Conservation (phyloP, 1,140 invertebrate species). For the Homalodisca vitripennis region DNA sequence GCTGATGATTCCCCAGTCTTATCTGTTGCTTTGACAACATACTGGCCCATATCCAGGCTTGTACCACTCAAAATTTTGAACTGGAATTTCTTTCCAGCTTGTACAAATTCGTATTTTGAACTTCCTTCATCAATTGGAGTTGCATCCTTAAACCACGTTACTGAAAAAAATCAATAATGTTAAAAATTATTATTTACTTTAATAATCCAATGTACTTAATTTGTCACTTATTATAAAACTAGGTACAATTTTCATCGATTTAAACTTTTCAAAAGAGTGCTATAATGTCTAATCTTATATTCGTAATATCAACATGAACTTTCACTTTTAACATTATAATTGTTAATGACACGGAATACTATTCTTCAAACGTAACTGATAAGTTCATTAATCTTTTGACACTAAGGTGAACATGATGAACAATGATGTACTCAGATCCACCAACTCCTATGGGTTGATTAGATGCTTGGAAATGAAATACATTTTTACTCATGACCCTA, state of each 20-base stretch:
- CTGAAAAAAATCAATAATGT: slow-evolving; percentile 51
- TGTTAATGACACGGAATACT: no score
- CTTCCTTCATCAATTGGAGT: slow-evolving; percentile 76
- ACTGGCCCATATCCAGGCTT: slow-evolving; percentile 84
- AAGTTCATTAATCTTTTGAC: no score
- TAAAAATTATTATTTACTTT: no score
- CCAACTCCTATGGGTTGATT: no score
- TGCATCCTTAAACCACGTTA: slow-evolving; percentile 88
- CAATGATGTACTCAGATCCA: no score
- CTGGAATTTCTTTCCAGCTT: slow-evolving; percentile 74
- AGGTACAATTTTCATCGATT: no score
- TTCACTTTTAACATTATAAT: not conserved
- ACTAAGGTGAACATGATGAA: no score
- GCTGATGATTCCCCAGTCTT: slow-evolving; percentile 78
- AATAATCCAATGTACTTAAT: no score
- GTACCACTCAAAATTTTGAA: slow-evolving; percentile 70
- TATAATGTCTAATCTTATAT: slow-evolving; percentile 4
- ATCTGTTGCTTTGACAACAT: slow-evolving; percentile 81
- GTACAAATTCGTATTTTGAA: slow-evolving; percentile 76
- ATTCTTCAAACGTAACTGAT: no score
- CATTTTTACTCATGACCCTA: not conserved
- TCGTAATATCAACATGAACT: not conserved
- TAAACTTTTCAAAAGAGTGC: no score
- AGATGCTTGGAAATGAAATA: no score
- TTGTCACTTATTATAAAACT: no score